Conservation (phyloP, 2,113 vertebrate species). For the Atrichornis clamosus region DNA sequence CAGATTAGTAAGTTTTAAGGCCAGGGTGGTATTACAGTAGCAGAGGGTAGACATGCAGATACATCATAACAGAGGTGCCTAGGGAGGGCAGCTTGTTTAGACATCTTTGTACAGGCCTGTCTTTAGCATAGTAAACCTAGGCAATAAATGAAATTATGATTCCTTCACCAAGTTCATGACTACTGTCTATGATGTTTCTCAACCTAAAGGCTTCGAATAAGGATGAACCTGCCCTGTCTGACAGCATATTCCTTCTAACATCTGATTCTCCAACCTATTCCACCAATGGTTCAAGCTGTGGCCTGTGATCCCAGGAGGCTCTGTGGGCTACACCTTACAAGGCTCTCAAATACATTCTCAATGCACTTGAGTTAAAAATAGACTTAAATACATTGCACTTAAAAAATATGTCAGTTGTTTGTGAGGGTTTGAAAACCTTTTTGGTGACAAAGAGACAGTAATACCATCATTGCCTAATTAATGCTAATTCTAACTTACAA, state of each 20-base stretch:
- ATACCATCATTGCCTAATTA: background rate
- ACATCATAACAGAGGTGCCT: background rate
- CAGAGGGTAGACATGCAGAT: background rate
- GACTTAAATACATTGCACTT: background rate
- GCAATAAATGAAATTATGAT: background rate
- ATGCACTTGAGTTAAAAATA: background rate
- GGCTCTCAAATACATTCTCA: background rate
- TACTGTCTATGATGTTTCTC: background rate
- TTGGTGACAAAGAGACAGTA: background rate
- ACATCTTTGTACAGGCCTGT: rapidly evolving
- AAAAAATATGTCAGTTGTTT: rapidly evolving
- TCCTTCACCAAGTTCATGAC: background rate
- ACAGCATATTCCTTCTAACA: background rate
- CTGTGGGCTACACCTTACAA: background rate
- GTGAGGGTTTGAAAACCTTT: background rate
- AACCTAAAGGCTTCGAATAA: background rate
- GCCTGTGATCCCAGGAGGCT: background rate
- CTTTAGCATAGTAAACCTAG: background rate
- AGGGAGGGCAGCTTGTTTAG: background rate
- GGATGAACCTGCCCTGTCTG: background rate
- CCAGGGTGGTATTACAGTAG: background rate
- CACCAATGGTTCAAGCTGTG: background rate
- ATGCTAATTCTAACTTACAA: background rate
- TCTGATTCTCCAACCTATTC: background rate
- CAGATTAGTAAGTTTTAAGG: background rate